Evolutionary conservation across 1,140 invertebrate species (phyloP).

Genomic region (Dendrolimus punctatus): DNA sequence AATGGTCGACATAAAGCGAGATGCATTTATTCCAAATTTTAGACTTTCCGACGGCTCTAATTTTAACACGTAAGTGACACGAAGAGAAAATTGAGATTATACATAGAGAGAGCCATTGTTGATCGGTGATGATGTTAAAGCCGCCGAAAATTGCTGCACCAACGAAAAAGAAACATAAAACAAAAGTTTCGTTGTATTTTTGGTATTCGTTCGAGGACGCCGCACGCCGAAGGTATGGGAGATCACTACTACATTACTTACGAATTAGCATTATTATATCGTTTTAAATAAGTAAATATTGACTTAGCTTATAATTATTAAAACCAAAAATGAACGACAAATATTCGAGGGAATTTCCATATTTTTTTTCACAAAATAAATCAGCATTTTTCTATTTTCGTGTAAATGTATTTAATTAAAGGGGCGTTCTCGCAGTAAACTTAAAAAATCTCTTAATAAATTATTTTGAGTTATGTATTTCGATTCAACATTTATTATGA

Average conservation of each 20-base stretch:
- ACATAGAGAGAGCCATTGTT: conserved; percentile 22
- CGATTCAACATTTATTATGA: too few species aligned
- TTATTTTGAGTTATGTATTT: too few species aligned
- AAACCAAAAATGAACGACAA: conserved; percentile 54
- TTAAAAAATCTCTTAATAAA: too few species aligned
- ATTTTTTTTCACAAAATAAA: too few species aligned
- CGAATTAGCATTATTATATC: conserved; percentile 64
- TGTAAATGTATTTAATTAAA: too few species aligned
- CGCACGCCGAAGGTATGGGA: conserved; percentile 61
- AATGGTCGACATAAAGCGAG: conserved; percentile 12
- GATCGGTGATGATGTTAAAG: conserved; percentile 7
- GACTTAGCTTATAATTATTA: conserved; percentile 66
- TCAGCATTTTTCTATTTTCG: too few species aligned
- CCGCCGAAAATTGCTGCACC: conserved; percentile 9
- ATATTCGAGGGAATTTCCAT: conserved; percentile 25
- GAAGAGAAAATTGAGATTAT: not conserved
- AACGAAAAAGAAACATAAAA: conserved; percentile 25
- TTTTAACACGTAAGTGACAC: conserved; percentile 2
- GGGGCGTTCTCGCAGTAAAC: too few species aligned
- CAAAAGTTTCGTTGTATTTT: conserved; percentile 63
- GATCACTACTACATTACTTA: conserved; percentile 67
- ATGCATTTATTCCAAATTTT: conserved; percentile 20
- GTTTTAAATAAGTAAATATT: conserved; percentile 70
- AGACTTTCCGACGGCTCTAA: conserved; percentile 13
- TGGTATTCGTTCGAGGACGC: conserved; percentile 35